Evolutionary conservation across 2,113 vertebrate genomes (phyloP), one percentile per base, ranked within the genome.

Genomic region (Pachyramphus minor): DNA sequence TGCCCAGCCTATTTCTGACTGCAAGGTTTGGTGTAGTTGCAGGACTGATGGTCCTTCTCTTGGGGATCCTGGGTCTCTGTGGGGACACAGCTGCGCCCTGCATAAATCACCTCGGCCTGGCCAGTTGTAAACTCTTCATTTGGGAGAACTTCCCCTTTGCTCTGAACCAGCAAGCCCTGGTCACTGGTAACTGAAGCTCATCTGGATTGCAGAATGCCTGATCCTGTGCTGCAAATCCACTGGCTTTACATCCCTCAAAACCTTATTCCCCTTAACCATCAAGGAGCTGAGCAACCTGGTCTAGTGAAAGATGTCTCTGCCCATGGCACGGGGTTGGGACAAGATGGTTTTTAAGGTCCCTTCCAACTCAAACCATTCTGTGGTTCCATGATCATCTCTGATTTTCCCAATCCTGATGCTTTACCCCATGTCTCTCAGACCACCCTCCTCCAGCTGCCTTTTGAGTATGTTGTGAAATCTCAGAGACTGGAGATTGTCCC

Each of bases 241-340:
- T 3, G 6, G 8, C 44, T 59, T 35, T 67, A 6, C 6, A 5
- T 50, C 39, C 23, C 30, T 72, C 20, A 28, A 68, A 68, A n/a
- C 13, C 12, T 14, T 45, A 15, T 35, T 62, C 23, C 13, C 20
- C 66, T 39, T 19, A 19, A 28, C 30, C 62, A 66, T 10, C 59
- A n/a, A 35, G 39, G 28, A 25, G 7, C 2, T 42, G 55, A 56
- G 49, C 28, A 53, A 1, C 10, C 45, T 37, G 53, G 5, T 7
- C 25, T 2, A 0, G 33, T 42, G 68, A 12, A 28, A 60, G 15
- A 10, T 8, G 8, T 22, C 30, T 22, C 41, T 55, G 55, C 8
- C n/a, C 6, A 0, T 13, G 28, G 30, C 44, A 73, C 20, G n/a
- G n/a, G 4, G 2, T 8, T 45, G 50, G 20, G 66, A 11, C 5